Percentiles rank a stretch among this genome's conserved stretches.
These are phyloP conservation scores for Halocynthia roretzi DNA, from an alignment of 23 tunicate species.

Conservation along the genomic window DNA sequence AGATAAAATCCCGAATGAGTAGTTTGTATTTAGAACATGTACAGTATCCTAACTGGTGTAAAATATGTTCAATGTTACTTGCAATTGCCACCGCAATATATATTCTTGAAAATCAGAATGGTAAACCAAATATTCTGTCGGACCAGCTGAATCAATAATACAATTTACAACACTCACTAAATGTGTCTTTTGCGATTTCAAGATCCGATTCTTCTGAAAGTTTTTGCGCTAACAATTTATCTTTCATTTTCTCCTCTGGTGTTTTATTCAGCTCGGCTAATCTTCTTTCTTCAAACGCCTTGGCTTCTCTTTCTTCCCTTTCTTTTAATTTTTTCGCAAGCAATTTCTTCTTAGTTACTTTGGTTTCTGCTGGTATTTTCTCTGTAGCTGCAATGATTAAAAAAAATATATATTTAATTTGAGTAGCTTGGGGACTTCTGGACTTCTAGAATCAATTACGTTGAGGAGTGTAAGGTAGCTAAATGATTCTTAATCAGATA, in stretches of 20 bases:
- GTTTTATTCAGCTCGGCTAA: conserved; percentile 44
- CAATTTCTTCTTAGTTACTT: conserved; percentile 58
- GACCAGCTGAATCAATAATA: too few species aligned
- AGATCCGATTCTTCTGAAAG: conserved; percentile 81
- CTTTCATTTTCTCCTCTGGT: conserved; percentile 81
- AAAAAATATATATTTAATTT: background rate
- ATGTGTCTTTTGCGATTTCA: conserved; percentile 50
- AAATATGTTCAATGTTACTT: too few species aligned
- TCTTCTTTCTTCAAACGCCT: conserved; percentile 49
- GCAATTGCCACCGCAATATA: too few species aligned
- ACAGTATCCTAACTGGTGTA: too few species aligned
- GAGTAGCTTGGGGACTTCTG: too few species aligned
- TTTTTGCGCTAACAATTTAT: conserved; percentile 70
- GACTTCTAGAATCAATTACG: too few species aligned
- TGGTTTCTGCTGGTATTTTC: conserved; percentile 18
- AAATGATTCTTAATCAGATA: too few species aligned
- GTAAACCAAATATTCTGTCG: too few species aligned
- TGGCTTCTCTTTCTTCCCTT: conserved; percentile 50
- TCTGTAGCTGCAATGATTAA: background rate
- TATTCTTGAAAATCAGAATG: too few species aligned
- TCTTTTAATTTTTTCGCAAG: conserved; percentile 44
- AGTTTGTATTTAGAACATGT: too few species aligned
- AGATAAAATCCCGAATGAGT: too few species aligned
- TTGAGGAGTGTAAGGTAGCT: too few species aligned
- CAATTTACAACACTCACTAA: conserved; percentile 29